Conservation (phyloP, 2,797 vertebrate species). For the Notolepis coatsorum region DNA sequence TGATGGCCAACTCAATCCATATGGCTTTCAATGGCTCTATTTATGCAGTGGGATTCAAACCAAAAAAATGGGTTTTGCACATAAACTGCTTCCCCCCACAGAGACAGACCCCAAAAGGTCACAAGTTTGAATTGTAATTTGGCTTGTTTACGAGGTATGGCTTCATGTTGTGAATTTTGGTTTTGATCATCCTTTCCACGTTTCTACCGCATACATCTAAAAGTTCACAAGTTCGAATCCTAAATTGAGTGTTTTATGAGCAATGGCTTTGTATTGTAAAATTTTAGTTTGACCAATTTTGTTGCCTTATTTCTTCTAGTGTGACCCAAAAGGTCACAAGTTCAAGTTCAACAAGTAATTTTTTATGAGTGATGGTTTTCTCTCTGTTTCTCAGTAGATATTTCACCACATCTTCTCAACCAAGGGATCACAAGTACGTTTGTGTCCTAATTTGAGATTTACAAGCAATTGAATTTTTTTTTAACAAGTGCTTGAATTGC, state of each 20-base stretch:
- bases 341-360: conserved; percentile 30
- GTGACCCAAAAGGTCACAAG: conserved; percentile 39
- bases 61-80: conserved; percentile 36
- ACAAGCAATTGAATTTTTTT: too few species aligned
- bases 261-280: conserved; percentile 25
- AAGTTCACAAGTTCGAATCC: conserved; percentile 42
- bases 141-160: conserved; percentile 38
- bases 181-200: conserved; percentile 36
- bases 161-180: too few species aligned
- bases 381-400: too few species aligned
- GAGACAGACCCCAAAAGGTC: conserved; percentile 33
- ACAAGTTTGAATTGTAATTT: conserved; percentile 43
- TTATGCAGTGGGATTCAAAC: conserved; percentile 51
- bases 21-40: conserved; percentile 47
- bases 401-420: too few species aligned
- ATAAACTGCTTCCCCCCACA: conserved; percentile 28
- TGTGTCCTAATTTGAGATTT: too few species aligned
- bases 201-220: not conserved
- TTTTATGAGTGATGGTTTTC: conserved; percentile 12
- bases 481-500: too few species aligned
- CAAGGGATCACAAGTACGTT: too few species aligned
- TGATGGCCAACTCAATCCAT: conserved; percentile 71
- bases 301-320: too few species aligned
- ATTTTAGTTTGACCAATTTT: too few species aligned
- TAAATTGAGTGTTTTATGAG: not conserved